Evolutionary conservation across 1,140 invertebrate genomes (phyloP).

Genomic region (Hycleus phaleratus): DNA sequence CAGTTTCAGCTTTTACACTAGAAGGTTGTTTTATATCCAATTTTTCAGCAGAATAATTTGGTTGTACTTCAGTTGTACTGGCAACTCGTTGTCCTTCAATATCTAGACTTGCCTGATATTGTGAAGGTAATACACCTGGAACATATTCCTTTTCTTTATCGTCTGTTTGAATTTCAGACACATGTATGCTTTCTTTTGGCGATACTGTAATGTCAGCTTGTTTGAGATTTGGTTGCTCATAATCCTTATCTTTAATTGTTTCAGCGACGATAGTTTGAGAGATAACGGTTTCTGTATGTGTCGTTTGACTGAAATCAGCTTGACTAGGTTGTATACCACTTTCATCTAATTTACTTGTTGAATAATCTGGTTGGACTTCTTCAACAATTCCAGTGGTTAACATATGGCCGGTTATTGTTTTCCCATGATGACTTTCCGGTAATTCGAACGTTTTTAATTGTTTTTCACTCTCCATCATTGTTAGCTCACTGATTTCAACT

Average conservation of each 20-base stretch:
- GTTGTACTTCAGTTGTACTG: constrained; percentile 44
- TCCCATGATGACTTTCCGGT: constrained; percentile 50
- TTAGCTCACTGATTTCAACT: constrained; percentile 45
- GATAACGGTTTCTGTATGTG: constrained; percentile 47
- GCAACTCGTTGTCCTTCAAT: constrained; percentile 45
- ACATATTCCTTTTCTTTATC: constrained; percentile 44
- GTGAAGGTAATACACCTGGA: constrained; percentile 28
- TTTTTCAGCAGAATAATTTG: constrained; percentile 44
- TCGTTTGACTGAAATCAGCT: constrained; percentile 44
- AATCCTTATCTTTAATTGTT: constrained; percentile 33
- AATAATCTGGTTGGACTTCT: constrained; percentile 49
- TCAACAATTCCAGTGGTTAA: constrained; percentile 51
- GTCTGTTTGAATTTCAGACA: constrained; percentile 45
- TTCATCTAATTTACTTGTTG: constrained; percentile 42
- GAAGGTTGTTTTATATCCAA: constrained; percentile 35
- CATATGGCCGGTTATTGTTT: constrained; percentile 45
- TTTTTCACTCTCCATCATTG: constrained; percentile 51
- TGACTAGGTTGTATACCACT: constrained; percentile 33
- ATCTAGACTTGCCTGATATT: constrained; percentile 41
- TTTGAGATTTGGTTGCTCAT: constrained; percentile 39
- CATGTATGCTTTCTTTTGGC: constrained; percentile 46
- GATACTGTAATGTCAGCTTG: constrained; percentile 43
- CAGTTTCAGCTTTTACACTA: constrained; percentile 41
- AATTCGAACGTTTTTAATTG: constrained; percentile 42
- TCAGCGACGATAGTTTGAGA: constrained; percentile 48